Base-by-base conservation (phyloP, 2,113 vertebrate species). In the Chrysemys picta region DNA sequence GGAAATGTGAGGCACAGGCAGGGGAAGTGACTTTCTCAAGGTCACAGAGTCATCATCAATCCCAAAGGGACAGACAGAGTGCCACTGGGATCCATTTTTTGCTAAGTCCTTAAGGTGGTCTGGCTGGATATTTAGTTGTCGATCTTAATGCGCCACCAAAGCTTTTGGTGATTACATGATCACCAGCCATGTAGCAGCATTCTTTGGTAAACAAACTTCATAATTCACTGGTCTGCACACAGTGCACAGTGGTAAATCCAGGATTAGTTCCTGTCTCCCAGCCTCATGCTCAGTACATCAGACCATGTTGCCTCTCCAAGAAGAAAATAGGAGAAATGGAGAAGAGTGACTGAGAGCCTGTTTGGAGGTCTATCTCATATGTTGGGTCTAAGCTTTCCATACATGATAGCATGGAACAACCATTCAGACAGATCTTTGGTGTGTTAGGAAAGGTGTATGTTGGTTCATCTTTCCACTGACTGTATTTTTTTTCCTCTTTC, bases 391-490 rank as follows among this genome's bases (percentile, higher is more conserved):
- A 78, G 12, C 25, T 78, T 78, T 78, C 75, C 25, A 27, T 78
- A 25, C 42, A 29, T 6, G 12, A 29, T 3, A 89, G 83, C 85
- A 81, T 89, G 87, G 53, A 86, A 42, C 72, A 82, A 45, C 38
- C 42, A 45, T 53, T 89, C 80, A 72, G 25, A n/a, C 49, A 65
- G 21, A 38, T 72, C 76, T 90, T 62, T 49, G 72, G 72, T 65
- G 21, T 2, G 0, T 7, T 65, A 90, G 82, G 86, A 38, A 69
- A 89, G 88, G 9, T 10, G 35, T 88, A 79, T 45, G 57, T 42
- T 75, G 92, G 9, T 13, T 65, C 89, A 83, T 75, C 82, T 91
- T 93, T 50, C 5, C 78, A 57, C 22, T 96, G 62, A 82, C 47
- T 80, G 69, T 42, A 59, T 84, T 78, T 82, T 62, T 42, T 2